Base-by-base conservation (phyloP, 2,113 vertebrate genomes). In the Hiodon alosoides region DNA sequence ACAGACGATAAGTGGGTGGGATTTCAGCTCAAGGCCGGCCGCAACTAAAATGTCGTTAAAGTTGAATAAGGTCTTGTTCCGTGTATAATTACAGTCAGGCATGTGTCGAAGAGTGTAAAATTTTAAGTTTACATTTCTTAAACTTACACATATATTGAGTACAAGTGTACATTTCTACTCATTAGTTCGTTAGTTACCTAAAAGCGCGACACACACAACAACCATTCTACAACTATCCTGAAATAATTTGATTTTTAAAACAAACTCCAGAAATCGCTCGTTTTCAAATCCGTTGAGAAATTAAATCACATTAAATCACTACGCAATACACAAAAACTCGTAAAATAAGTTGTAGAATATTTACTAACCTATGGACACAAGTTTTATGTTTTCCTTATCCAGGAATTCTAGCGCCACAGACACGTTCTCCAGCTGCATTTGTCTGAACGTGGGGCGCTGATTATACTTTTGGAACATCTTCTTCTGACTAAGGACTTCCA, bases 401-500 rank as follows among this genome's bases (percentile, higher is more conserved):
- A 94, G 85, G 84, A 94, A 94, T 87, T 94, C 93, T 83, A 94
- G 84, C 0, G 92, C 93, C 89, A 94, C 93, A 7, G 93, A 94
- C 79, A 94, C 93, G 87, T 94, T 94, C 88, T 94, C 93, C 87
- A 94, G 90, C 86, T 94, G 92, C 93, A 94, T 94, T 87, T 94
- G 93, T 62, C 93, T 88, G 87, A 94, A 94, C 61, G 90, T 94
- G 85, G 93, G 93, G 81, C 93, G 90, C 85, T 92, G 87, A 89
- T 94, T 93, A 89, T 93, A 94, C 82, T 94, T 94, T 84, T 92
- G 81, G 80, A 91, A 93, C 93, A 94, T 94, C 90, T 94, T 94
- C 87, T 94, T 94, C 92, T 94, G 93, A 80, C 91, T 93, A 81
- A 94, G 87, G 65, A 94, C 93, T 86, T 94, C 93, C 80, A 94